Percentiles rank a stretch among this genome's conserved stretches.
Conservation (phyloP, 2,797 vertebrate genomes). For the Sebastes flavidus region DNA sequence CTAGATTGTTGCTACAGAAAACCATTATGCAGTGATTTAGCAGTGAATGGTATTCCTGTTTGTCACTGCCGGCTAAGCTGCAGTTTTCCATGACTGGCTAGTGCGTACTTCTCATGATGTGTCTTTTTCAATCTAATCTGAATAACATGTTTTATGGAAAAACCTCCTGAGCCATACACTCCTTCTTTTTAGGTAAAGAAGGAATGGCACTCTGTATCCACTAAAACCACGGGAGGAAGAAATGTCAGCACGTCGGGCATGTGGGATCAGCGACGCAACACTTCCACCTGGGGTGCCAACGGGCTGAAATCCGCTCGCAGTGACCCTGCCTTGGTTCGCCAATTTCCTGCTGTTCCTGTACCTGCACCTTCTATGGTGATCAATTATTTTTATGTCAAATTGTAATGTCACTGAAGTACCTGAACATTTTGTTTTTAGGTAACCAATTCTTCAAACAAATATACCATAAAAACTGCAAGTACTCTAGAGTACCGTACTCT, state of each 20-base stretch:
- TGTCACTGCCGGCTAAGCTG: not conserved
- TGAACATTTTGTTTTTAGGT: not conserved
- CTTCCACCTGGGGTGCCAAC: slow-evolving; percentile 20
- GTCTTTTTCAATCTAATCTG: not conserved
- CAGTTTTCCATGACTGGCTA: not conserved
- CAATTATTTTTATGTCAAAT: not conserved
- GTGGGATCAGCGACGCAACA: slow-evolving; percentile 46
- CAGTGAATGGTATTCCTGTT: not conserved
- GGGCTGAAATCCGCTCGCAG: slow-evolving; percentile 68
- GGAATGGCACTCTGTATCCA: slow-evolving; percentile 44
- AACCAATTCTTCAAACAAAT: not conserved
- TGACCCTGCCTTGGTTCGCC: slow-evolving; percentile 60
- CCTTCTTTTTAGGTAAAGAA: slow-evolving; percentile 35
- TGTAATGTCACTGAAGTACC: not conserved
- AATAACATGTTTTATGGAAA: not conserved
- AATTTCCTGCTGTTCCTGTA: not conserved
- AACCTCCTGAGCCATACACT: not conserved
- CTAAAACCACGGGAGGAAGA: slow-evolving; percentile 28
- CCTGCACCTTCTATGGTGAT: slow-evolving; percentile 37
- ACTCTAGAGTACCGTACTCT: not conserved
- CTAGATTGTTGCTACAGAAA: not conserved
- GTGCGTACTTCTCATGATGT: not conserved
- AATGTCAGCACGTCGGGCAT: slow-evolving; percentile 4
- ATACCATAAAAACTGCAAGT: not conserved
- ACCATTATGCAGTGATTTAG: not conserved